Evolutionary conservation across 2,888 invertebrate species (phyloP).

Genomic region (Erebia palarica): DNA sequence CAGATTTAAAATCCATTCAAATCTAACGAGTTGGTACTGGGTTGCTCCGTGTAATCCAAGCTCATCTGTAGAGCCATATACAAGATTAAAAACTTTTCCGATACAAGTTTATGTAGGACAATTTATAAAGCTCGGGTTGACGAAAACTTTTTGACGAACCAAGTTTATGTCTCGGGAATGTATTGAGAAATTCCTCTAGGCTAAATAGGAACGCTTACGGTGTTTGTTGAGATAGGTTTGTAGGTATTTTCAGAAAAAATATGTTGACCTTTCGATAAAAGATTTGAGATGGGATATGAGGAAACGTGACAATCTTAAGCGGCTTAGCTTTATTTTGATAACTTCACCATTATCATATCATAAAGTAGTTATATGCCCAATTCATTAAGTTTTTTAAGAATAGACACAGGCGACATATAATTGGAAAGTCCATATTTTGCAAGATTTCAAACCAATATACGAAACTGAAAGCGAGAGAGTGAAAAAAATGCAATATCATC

Average conservation of each 20-base stretch:
- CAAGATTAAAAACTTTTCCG: slow-evolving; percentile 11
- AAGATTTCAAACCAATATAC: no score
- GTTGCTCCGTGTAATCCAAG: background rate
- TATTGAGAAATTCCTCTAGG: slow-evolving; percentile 2
- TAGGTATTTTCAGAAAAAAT: background rate
- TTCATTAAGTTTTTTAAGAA: no score
- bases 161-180: background rate
- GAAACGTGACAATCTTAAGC: no score
- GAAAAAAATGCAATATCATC: background rate
- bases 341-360: no score
- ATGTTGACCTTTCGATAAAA: no score
- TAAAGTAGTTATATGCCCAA: no score
- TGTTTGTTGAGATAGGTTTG: background rate
- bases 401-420: no score
- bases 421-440: no score
- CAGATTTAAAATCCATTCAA: background rate
- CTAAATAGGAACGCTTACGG: background rate
- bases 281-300: no score
- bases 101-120: slow-evolving; percentile 10
- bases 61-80: background rate
- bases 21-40: background rate
- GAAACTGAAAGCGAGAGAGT: background rate
- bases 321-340: no score
- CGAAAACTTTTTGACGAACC: slow-evolving; percentile 11
- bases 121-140: slow-evolving; percentile 9